A percentile compares a stretch with the other conserved stretches of the same genome.
Evolutionary conservation across 2,113 vertebrate genomes (phyloP).

Genomic region (Ptyas mucosa): DNA sequence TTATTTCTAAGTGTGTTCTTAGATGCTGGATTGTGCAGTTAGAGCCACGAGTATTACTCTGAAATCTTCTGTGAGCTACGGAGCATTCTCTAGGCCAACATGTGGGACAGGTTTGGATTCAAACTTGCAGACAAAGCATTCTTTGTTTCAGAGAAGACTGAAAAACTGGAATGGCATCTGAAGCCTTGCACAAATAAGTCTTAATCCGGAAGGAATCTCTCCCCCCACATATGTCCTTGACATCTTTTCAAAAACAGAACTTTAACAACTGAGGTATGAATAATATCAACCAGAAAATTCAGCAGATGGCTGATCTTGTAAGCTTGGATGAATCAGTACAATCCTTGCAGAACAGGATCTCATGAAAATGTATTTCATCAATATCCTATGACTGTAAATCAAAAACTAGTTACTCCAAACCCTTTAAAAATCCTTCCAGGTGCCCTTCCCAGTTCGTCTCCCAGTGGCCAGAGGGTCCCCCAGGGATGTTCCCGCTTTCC

Average conservation of each 20-base stretch:
- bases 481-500: not conserved
- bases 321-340: not conserved
- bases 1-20: not conserved
- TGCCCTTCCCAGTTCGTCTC: not conserved
- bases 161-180: not conserved
- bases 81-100: not conserved
- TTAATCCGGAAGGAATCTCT: not conserved
- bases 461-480: constrained; percentile 16
- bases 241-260: not conserved
- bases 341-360: not conserved
- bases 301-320: not conserved
- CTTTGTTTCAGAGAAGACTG: too few relatives aligned
- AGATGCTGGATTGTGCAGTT: not conserved
- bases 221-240: not conserved
- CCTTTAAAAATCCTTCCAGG: not conserved
- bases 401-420: too few relatives aligned
- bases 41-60: not conserved
- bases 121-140: not conserved
- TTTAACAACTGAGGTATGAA: not conserved
- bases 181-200: not conserved
- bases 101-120: not conserved
- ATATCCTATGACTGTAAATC: not conserved
- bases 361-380: not conserved
- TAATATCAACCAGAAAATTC: too few relatives aligned
- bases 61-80: not conserved